A percentile compares a stretch with the other conserved stretches of the same genome.
These are phyloP conservation scores for Sesia apiformis DNA, from an alignment of 2,888 invertebrate genomes.

Conservation along the genomic window DNA sequence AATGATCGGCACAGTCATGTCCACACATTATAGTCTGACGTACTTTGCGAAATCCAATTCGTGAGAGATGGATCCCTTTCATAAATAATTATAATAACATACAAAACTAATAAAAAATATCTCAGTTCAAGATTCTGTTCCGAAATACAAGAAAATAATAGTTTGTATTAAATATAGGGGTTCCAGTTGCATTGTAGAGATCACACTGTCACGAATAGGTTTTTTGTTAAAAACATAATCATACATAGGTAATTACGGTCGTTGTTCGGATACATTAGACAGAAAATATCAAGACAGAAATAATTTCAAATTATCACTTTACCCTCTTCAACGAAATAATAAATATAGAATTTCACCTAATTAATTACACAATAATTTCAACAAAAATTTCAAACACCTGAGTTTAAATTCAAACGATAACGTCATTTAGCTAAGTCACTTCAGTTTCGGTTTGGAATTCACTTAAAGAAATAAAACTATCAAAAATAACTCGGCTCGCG, in stretches of 20 bases:
- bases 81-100: not conserved
- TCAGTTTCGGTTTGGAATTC: slow-evolving; percentile 64
- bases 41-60: slow-evolving; percentile 22
- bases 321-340: slow-evolving; percentile 63
- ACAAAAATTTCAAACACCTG: slow-evolving; percentile 71
- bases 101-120: too few species aligned
- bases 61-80: slow-evolving; percentile 23
- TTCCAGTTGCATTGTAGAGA: slow-evolving; percentile 11
- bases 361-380: slow-evolving; percentile 73
- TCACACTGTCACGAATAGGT: slow-evolving; percentile 27
- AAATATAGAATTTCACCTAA: slow-evolving; percentile 70
- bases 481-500: slow-evolving; percentile 74
- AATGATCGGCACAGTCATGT: slow-evolving; percentile 41
- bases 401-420: slow-evolving; percentile 59
- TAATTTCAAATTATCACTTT: slow-evolving; percentile 68
- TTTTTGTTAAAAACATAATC: slow-evolving; percentile 34
- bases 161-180: not conserved
- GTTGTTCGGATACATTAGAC: slow-evolving; percentile 47
- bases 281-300: slow-evolving; percentile 72
- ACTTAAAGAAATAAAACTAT: slow-evolving; percentile 73
- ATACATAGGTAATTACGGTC: slow-evolving; percentile 46
- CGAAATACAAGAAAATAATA: not conserved
- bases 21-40: slow-evolving; percentile 41
- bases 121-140: not conserved
- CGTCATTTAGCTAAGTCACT: slow-evolving; percentile 66